Evolutionary conservation across 2,888 invertebrate genomes (phyloP).

Genomic region (Ormyrus rosae): DNA sequence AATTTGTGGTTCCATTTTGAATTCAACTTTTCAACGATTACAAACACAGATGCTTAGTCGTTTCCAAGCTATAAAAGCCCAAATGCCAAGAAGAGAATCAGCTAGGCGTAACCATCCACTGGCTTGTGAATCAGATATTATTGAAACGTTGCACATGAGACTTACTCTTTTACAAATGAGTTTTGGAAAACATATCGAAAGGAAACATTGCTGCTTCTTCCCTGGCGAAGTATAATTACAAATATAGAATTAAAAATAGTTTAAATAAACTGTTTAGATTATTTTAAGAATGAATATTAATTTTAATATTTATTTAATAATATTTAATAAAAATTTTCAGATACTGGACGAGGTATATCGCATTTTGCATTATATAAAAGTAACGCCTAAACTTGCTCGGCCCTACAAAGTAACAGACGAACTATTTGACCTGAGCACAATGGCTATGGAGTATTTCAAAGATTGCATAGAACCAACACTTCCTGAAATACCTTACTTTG

Average conservation of each 20-base stretch:
- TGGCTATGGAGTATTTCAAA: constrained; percentile 99
- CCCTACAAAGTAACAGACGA: constrained; percentile 96
- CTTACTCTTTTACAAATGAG: constrained; percentile 94
- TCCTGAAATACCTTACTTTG: constrained; percentile 92
- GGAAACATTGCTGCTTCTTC: constrained; percentile 95
- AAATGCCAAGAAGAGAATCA: constrained; percentile 94
- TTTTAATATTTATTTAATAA: too few relatives aligned
- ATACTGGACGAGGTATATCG: constrained; percentile 94
- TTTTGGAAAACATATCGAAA: constrained; percentile 95
- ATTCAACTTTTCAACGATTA: constrained; percentile 89
- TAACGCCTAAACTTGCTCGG: constrained; percentile 87
- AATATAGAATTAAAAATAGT: constrained; percentile 3
- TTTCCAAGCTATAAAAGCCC: constrained; percentile 91
- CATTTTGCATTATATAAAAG: constrained; percentile 89
- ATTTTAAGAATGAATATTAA: constrained; percentile 6
- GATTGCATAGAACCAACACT: constrained; percentile 93
- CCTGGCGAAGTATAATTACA: constrained; percentile 88
- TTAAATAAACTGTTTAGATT: constrained; percentile 5
- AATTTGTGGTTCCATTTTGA: constrained; percentile 87
- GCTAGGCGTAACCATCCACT: constrained; percentile 93
- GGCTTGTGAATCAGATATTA: constrained; percentile 94
- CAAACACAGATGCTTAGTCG: constrained; percentile 90
- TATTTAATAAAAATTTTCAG: constrained; percentile 75
- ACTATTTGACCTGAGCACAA: constrained; percentile 94
- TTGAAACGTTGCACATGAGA: constrained; percentile 95